These are phyloP conservation scores for Peromyscus californicus DNA, from an alignment of 2,113 vertebrate genomes.

Conservation along the genomic window DNA sequence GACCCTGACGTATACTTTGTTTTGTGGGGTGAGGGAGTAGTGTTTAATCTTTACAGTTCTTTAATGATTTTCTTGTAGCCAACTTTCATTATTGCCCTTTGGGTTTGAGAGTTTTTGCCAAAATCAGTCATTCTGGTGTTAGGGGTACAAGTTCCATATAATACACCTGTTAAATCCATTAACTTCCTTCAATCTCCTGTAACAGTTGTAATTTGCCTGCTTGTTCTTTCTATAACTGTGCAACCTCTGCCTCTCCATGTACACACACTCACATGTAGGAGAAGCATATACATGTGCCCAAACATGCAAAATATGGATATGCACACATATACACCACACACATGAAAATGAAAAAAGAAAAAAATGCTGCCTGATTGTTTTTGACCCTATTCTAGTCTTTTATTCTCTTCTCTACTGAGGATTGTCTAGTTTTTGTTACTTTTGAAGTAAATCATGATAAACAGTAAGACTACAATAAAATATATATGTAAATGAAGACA, in stretches of 20 bases:
- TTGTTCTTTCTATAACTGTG: background rate
- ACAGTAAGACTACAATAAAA: background rate
- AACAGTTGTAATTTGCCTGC: background rate
- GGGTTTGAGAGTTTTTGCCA: background rate
- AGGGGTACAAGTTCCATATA: background rate
- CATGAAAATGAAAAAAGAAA: background rate
- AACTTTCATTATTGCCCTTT: constrained; percentile 50
- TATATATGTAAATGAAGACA: background rate
- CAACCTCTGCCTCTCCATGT: background rate
- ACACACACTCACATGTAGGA: background rate
- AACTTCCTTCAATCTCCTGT: constrained; percentile 54
- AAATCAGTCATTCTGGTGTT: constrained; percentile 40
- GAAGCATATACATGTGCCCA: background rate
- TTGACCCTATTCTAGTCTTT: background rate
- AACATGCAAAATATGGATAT: background rate
- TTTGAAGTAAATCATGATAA: constrained; percentile 3
- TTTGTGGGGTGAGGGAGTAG: too few species aligned
- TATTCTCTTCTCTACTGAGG: constrained; percentile 56
- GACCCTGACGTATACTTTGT: background rate
- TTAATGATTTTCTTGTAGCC: background rate
- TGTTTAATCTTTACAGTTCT: background rate
- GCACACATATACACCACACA: background rate
- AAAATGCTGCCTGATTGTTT: constrained; percentile 46
- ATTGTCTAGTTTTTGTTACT: constrained; percentile 54
- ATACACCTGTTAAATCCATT: constrained; percentile 51